Conservation (phyloP, 2,113 vertebrate species). For the Urocynchramus pylzowi region DNA sequence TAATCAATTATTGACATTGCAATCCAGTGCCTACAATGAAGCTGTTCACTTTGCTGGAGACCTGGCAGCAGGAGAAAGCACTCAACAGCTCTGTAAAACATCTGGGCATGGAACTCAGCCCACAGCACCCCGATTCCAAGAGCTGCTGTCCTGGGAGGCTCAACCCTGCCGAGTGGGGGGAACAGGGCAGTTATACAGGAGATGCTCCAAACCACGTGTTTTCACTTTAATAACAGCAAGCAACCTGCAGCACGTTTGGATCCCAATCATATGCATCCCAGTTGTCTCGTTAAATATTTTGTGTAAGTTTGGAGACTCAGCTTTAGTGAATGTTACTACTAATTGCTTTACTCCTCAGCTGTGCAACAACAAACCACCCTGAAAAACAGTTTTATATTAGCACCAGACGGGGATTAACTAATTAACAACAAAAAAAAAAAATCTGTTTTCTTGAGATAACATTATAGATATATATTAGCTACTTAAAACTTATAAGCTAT, state of each 20-base stretch:
- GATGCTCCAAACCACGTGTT: not conserved
- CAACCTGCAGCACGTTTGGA: slow-evolving; percentile 14
- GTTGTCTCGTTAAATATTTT: slow-evolving; percentile 36
- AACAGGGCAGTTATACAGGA: not conserved
- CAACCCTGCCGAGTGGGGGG: not conserved
- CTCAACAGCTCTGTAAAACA: not conserved
- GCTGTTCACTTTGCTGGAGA: not conserved
- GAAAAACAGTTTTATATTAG: not conserved
- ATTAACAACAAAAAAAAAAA: not conserved
- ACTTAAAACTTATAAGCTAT: not conserved
- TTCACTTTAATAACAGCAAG: not conserved
- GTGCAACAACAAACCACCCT: slow-evolving; percentile 14
- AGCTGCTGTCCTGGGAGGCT: not conserved
- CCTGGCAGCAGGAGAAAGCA: not conserved
- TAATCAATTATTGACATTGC: not conserved
- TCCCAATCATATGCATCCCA: not conserved
- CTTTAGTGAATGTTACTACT: not conserved
- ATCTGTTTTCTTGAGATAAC: not conserved
- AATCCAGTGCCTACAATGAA: not conserved
- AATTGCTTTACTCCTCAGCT: slow-evolving; percentile 57
- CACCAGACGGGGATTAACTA: not conserved
- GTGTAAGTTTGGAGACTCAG: slow-evolving; percentile 37
- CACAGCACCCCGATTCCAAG: not conserved
- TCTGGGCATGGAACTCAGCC: not conserved
- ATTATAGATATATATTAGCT: not conserved